These are phyloP conservation scores for Volucella inanis DNA, from an alignment of 2,888 invertebrate species.

Conservation along the genomic window DNA sequence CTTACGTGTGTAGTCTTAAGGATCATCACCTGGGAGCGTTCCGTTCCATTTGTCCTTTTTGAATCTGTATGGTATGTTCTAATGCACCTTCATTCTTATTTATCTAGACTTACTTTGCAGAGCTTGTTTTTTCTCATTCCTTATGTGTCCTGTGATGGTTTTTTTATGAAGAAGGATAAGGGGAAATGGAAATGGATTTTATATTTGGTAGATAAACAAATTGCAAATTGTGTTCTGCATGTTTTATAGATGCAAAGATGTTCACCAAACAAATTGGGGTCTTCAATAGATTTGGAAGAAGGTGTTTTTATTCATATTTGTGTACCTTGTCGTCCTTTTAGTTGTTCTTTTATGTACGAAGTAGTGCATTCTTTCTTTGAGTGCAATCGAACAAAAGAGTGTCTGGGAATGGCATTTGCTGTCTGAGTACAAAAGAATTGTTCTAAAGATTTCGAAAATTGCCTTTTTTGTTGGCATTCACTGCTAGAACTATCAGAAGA, in stretches of 20 bases:
- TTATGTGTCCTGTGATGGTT: not conserved
- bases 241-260: constrained; percentile 28
- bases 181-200: constrained; percentile 6
- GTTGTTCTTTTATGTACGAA: too few species aligned
- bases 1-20: constrained; percentile 1
- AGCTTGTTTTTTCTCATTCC: too few species aligned
- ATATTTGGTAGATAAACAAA: constrained; percentile 27
- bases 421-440: too few species aligned
- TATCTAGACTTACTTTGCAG: not conserved
- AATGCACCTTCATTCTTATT: constrained; percentile 21
- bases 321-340: too few species aligned
- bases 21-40: not conserved
- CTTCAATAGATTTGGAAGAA: not conserved
- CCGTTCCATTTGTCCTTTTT: not conserved
- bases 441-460: too few species aligned
- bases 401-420: too few species aligned
- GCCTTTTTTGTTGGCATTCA: too few species aligned
- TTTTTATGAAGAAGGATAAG: not conserved
- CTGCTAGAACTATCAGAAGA: too few species aligned
- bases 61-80: not conserved
- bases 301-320: too few species aligned
- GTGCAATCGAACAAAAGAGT: too few species aligned
- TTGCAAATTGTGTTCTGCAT: constrained; percentile 44
- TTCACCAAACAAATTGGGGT: constrained; percentile 18
- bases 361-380: too few species aligned